A percentile compares a stretch with the other conserved stretches of the same genome.
These are phyloP conservation scores for Amitus sp. DNA, from an alignment of 2,888 invertebrate species.

Conservation along the genomic window DNA sequence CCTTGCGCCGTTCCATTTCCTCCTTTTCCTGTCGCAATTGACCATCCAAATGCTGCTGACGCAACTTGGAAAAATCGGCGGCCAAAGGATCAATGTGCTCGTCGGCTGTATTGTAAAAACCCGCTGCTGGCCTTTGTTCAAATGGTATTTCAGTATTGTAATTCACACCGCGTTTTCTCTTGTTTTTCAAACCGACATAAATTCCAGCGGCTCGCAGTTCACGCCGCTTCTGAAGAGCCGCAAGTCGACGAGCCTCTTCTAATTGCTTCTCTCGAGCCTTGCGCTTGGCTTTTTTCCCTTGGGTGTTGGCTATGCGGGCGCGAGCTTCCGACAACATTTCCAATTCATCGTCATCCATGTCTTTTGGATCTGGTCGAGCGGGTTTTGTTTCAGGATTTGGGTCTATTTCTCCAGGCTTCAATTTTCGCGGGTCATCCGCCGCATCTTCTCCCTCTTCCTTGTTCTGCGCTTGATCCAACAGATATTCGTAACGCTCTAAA, in stretches of 20 bases:
- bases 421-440: conserved; percentile 93
- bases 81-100: conserved; percentile 90
- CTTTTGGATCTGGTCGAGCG: conserved; percentile 98
- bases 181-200: conserved; percentile 74
- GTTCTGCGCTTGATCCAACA: conserved; percentile 97
- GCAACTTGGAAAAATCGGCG: conserved; percentile 87
- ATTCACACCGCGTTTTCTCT: conserved; percentile 92
- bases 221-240: conserved; percentile 96
- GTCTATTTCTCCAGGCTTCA: conserved; percentile 99
- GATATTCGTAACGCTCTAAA: conserved; percentile 95
- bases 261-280: conserved; percentile 98
- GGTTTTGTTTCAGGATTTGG: conserved; percentile 99
- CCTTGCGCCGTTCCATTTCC: conserved; percentile 93
- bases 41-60: conserved; percentile 94
- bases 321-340: conserved; percentile 99
- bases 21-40: conserved; percentile 91
- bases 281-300: conserved; percentile 92
- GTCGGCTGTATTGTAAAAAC: conserved; percentile 94
- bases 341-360: conserved; percentile 99
- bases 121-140: conserved; percentile 90
- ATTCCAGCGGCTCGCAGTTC: conserved; percentile 98
- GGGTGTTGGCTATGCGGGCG: conserved; percentile 97
- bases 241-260: conserved; percentile 95
- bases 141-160: conserved; percentile 98
- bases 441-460: conserved; percentile 95